Base-by-base conservation (phyloP, 30 jellyfish, hydroid and myxozoan genomes). In the Turritopsis rubra region DNA sequence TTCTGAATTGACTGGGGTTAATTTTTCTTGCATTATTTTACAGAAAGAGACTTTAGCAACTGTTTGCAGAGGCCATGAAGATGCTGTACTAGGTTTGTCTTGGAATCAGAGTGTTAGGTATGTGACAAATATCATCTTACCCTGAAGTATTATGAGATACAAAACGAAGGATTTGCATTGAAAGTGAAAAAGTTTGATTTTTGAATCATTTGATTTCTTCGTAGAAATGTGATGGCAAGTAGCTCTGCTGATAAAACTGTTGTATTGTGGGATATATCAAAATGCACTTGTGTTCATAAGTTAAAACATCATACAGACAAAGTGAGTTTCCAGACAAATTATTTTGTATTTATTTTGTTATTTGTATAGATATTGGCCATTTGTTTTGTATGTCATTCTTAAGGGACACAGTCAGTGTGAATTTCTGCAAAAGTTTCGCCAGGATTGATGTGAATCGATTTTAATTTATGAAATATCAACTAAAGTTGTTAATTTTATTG, bases 221-320 rank as follows among this genome's bases (percentile, higher is more conserved):
- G 20, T 41, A 91, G 97, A 54, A 86, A 91, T 84, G 97, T 91
- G n/a, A 79, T 91, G 53, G 97, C 95, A 21, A 91, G 97, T 86
- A 96, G 96, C 13, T 91, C 97, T 29, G 97, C 97, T 20, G 97
- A 91, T 70, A 72, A 60, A 53, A 86, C 97, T 13, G 91, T 91
- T 21, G 74, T 31, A 52, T 68, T 91, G 7, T 91, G 97, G 97
- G 97, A 91, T 81, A 87, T 91, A 94, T 78, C 82, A 17, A 81
- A 87, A 75, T 79, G 91, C 71, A 80, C 82, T 52, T 82, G 91
- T 19, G 96, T 91, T 18, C 96, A 91, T 72, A 65, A 88, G 21
- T 52, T 91, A 21, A 53, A 52, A 66, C 97, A 91, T 84, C 97
- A 91, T 70, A 72, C 73, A 29, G 96, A 91, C 79, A 91, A 91